Evolutionary conservation across 2,888 invertebrate species (phyloP), one percentile per base, ranked within the genome.

Genomic region (Cyclophora albipunctata): DNA sequence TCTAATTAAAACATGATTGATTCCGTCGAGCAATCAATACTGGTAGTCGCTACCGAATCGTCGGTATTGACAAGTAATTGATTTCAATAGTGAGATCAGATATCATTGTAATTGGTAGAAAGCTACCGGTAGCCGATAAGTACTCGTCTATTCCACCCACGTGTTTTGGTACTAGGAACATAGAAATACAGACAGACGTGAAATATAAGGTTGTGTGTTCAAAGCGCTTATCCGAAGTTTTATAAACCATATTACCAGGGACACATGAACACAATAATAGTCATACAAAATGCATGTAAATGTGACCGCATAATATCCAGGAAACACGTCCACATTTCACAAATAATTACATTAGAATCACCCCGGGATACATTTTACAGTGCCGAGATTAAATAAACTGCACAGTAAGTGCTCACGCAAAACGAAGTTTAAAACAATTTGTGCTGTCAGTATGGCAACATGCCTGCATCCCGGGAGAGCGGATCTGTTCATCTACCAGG

Each of bases 11-110:
- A 7, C 54, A 58, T 81, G 83, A 85, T 85, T 84, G 79, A 84
- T 83, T 77, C 71, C 66, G 63, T 65, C 66, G 73, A 71, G 66
- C 71, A 71, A 75, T 69, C 71, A 74, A 84, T 75, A 78, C 82
- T 46, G 69, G 83, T 77, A 83, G 84, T 79, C 69, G 77, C 75
- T 78, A 74, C 76, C 59, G 71, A 64, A 61, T 62, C 34, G 40
- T 45, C 45, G 3, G 7, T 20, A 20, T 20, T 20, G 20, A 20
- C 20, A 20, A 20, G 20, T 45, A 45, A 37, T 37, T 37, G 37
- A 37, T 5, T 37, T 37, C 5, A 4, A 37, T 5, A 7, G 20
- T 42, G 42, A 7, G 7, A 42, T 42, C 20, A 42, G 7, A 45
- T 7, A 20, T 3, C 34, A 34, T 45, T 45, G 7, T 45, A 45